phyloP scores from a whole-genome alignment of 2,797 vertebrate genomes.

The Epinephelus awoara region DNA sequence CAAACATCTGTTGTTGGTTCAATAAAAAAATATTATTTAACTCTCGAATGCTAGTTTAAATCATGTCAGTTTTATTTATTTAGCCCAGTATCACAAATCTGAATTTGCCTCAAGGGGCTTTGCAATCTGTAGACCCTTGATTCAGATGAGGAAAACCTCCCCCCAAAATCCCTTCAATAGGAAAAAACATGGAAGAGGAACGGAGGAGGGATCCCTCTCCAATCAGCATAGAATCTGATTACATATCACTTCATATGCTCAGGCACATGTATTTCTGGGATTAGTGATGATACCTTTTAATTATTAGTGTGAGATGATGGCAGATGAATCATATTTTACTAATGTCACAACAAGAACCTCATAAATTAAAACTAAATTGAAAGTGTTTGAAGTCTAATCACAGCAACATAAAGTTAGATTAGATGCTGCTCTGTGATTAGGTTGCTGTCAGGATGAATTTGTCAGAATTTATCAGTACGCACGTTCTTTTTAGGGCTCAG shows the following conservation, averaged over 20 bases:
- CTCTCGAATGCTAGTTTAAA: not conserved
- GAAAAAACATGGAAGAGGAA: not conserved
- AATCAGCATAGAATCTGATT: not conserved
- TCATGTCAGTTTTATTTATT: not conserved
- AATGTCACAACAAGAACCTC: conserved; percentile 45
- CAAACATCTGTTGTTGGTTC: conserved; percentile 19
- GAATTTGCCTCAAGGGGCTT: not conserved
- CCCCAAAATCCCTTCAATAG: not conserved
- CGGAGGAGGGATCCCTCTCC: not conserved
- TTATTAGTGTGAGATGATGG: conserved; percentile 32
- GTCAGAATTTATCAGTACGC: conserved; percentile 32
- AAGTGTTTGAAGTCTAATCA: conserved; percentile 52
- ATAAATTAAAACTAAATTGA: conserved; percentile 54
- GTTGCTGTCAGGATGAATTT: conserved; percentile 49
- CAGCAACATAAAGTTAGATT: conserved; percentile 31
- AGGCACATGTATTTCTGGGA: conserved; percentile 13
- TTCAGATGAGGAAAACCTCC: not conserved
- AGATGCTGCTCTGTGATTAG: conserved; percentile 52
- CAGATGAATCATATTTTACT: conserved; percentile 35
- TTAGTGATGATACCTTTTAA: conserved; percentile 22
- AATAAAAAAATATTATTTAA: not conserved
- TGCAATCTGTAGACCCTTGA: not conserved
- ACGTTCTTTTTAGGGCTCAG: conserved; percentile 29
- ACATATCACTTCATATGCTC: conserved; percentile 3
- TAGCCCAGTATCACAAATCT: not conserved